phyloP scores from a whole-genome alignment of 2,113 vertebrate genomes.

The Pterophyllum scalare region DNA sequence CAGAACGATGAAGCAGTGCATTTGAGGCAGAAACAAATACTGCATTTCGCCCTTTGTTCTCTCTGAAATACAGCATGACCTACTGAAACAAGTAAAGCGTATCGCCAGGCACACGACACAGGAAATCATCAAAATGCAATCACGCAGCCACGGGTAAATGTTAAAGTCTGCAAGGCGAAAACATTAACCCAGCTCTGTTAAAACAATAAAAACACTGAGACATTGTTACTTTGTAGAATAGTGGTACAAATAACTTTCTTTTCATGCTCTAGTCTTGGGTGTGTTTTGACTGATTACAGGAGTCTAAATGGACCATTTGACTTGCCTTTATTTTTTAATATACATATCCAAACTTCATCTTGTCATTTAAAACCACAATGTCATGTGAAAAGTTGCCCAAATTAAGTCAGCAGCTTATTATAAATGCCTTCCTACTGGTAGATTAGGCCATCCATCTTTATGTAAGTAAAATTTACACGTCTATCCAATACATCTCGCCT shows the following conservation, averaged over 20 bases:
- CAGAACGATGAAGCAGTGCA: constrained; percentile 44
- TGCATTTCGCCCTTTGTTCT: constrained; percentile 16
- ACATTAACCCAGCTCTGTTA: constrained; percentile 34
- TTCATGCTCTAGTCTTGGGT: neutral
- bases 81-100: constrained; percentile 23
- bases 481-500: neutral
- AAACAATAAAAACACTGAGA: constrained; percentile 17
- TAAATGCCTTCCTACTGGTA: neutral
- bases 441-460: constrained; percentile 21
- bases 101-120: constrained; percentile 3
- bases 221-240: neutral
- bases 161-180: constrained; percentile 33
- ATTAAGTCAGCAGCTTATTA: neutral
- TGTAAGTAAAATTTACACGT: constrained; percentile 38
- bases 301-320: constrained; percentile 3
- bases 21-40: constrained; percentile 18
- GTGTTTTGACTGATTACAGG: constrained; percentile 27
- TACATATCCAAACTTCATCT: neutral
- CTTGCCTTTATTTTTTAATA: neutral
- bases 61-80: constrained; percentile 20
- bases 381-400: constrained; percentile 1
- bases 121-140: constrained; percentile 47
- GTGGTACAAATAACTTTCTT: neutral
- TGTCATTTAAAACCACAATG: constrained; percentile 1
- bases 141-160: constrained; percentile 18